phyloP scores from a whole-genome alignment of 2,888 invertebrate species.

The Zhengitettix transpicula region DNA sequence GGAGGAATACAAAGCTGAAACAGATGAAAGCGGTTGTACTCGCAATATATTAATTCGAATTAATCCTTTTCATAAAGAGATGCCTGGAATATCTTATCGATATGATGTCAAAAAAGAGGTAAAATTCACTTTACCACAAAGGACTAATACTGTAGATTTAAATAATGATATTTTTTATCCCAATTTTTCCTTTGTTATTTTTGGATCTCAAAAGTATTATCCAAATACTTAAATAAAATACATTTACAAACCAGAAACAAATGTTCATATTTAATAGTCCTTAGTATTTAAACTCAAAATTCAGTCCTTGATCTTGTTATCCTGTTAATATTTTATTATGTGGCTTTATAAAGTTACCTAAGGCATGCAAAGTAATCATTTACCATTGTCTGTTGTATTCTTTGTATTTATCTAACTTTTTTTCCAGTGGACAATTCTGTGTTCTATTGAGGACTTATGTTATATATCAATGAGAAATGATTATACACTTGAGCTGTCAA shows the following conservation, averaged over 20 bases:
- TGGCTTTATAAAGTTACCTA: no score
- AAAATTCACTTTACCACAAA: slow-evolving; percentile 12
- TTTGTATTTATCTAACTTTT: background rate
- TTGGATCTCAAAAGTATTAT: background rate
- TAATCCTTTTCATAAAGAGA: slow-evolving; percentile 42
- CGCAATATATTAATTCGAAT: slow-evolving; percentile 34
- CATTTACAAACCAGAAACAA: no score
- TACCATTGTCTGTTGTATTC: no score
- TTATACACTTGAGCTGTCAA: slow-evolving; percentile 54
- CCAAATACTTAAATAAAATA: background rate
- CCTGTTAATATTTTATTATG: no score
- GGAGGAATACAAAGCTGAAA: slow-evolving; percentile 52
- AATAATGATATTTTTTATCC: background rate
- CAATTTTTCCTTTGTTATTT: background rate
- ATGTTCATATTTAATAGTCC: no score
- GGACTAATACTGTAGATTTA: no score
- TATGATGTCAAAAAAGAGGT: slow-evolving; percentile 46
- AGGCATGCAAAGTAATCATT: no score
- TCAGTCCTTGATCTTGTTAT: no score
- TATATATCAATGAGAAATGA: slow-evolving; percentile 57
- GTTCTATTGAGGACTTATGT: slow-evolving; percentile 68
- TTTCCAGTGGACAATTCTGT: slow-evolving; percentile 53
- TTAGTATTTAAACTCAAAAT: no score
- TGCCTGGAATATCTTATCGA: slow-evolving; percentile 50
- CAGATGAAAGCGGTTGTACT: slow-evolving; percentile 36